Evolutionary conservation across 2,797 vertebrate species (phyloP), one percentile per base, ranked within the genome.

Genomic region (Acanthornis magna): DNA sequence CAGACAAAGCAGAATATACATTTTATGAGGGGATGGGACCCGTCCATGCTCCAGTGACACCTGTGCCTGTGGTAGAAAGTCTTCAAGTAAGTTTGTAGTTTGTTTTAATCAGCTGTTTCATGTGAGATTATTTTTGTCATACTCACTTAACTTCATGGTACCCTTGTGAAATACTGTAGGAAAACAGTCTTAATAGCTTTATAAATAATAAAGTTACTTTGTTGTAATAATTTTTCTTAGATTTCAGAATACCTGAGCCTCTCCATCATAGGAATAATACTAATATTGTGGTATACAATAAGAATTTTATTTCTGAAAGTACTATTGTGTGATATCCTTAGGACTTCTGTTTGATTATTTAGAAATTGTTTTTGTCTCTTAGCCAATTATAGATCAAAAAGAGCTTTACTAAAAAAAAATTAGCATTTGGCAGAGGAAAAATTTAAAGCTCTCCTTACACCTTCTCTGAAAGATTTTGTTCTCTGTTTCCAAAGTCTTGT

Each of bases 11-110:
- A 32, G 99, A 99, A 96, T 99, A 99, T 94, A 99, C 99, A 5
- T 99, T 99, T 98, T 99, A 99, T 81, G 99, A 99, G 98, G 99
- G 99, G 85, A 99, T 99, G 99, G 99, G 99, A 91, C 99, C 99
- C 2, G 99, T 99, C 95, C 98, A 99, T 93, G 98, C 99, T 89
- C 98, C 99, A 29, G 99, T 99, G 98, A 99, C 99, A 92, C 99
- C 99, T 61, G 99, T 99, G 98, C 99, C 99, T 98, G 99, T 99
- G 78, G 99, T 99, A 54, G 99, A 99, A 98, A 99, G 99, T 98
- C 98, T 99, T 97, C 99, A 99, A 98, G 99, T 99, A 97, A 97
- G 97, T 87, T 58, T 42, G 4, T 22, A 14, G 48, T 71, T 63
- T 60, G 34, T 91, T 88, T 71, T 12, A 79, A 58, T 68, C 81